A percentile compares a stretch with the other conserved stretches of the same genome.
These are phyloP conservation scores for Caenorhabditis remanei DNA, from an alignment of 1,140 invertebrate species.

Conservation along the genomic window DNA sequence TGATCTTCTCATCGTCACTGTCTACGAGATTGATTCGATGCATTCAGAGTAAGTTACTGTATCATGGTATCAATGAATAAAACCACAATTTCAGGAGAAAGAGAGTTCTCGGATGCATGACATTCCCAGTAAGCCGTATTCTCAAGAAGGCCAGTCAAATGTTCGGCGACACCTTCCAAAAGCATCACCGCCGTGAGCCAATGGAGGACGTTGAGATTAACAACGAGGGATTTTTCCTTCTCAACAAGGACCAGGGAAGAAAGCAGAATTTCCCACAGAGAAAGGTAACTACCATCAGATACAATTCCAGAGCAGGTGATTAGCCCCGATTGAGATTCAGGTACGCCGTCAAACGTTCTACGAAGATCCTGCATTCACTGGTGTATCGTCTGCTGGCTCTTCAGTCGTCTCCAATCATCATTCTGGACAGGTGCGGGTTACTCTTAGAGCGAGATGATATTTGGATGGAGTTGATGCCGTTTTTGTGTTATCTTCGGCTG, in stretches of 20 bases:
- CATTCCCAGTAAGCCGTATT: constrained; percentile 50
- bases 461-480: neutral
- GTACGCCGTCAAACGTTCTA: constrained; percentile 40
- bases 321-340: constrained; percentile 13
- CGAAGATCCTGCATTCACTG: constrained; percentile 54
- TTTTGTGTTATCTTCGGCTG: neutral
- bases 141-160: constrained; percentile 36
- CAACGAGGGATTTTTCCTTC: constrained; percentile 52
- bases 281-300: neutral
- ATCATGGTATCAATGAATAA: neutral
- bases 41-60: neutral
- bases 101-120: constrained; percentile 56
- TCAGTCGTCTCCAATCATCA: neutral
- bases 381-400: constrained; percentile 27
- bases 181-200: neutral
- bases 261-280: constrained; percentile 53
- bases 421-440: neutral
- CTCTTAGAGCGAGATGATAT: neutral
- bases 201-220: constrained; percentile 44
- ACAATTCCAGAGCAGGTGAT: neutral
- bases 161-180: neutral
- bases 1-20: neutral
- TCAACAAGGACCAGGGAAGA: constrained; percentile 35
- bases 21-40: constrained; percentile 9
- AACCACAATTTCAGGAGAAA: neutral